Evolutionary conservation across 2,113 vertebrate species (phyloP), one percentile per base, ranked within the genome.

Genomic region (Pampusana beccarii): DNA sequence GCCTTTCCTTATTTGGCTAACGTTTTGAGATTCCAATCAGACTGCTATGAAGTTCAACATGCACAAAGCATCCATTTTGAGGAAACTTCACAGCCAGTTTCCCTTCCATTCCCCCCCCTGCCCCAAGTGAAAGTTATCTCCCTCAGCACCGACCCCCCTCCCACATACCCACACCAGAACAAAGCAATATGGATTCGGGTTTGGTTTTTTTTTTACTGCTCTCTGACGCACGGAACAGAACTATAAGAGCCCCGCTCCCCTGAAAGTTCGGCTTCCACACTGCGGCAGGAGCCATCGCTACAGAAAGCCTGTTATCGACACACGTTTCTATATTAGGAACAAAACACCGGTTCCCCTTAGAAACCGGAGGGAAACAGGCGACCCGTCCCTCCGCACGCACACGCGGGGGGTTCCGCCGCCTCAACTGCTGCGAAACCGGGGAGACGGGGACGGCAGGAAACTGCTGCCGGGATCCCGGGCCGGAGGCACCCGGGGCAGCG

Each of bases 1-100:
- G 98, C 97, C 98, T 98, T 97, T 98, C 98, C 98, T 98, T 98
- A 98, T 98, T 98, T 98, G 98, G 98, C 98, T 98, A 98, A 98
- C 97, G 96, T 97, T 96, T 97, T 95, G 98, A 97, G 98, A 98
- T 98, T 98, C 98, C 98, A 97, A 98, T 98, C 98, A 97, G 97
- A 96, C 97, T 95, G 98, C 98, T 98, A 98, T 98, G 98, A 98
- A 98, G 98, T 98, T 98, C 98, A 98, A 97, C 97, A 94, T 97
- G 97, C 96, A 98, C 98, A 98, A 98, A 98, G 98, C 97, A 98
- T 97, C 98, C 98, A 98, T 98, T 98, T 98, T 98, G 97, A 98
- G 95, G 93, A 96, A 97, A 97, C 95, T 97, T 96, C 85, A 94
- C 67, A 95, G 88, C 72, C 92, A 92, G 89, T 91, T 96, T 96